phyloP scores from a whole-genome alignment of 2,888 invertebrate genomes.

The Lacanobia wlatinum region DNA sequence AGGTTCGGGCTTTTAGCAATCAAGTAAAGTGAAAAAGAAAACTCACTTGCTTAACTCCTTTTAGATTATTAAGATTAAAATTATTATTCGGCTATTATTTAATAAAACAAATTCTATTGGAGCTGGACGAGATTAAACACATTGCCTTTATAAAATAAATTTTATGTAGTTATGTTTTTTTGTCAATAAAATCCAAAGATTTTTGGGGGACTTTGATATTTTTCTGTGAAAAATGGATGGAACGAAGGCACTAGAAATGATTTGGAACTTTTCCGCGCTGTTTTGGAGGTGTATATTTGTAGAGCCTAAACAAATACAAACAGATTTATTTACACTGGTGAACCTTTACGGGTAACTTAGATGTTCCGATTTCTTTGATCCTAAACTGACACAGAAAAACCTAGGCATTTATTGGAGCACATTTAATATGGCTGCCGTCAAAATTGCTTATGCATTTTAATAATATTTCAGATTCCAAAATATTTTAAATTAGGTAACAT shows the following conservation, averaged over 20 bases:
- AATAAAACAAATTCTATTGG: no score
- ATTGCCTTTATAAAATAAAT: not conserved
- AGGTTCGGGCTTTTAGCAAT: conserved; percentile 25
- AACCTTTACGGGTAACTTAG: not conserved
- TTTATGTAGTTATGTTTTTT: not conserved
- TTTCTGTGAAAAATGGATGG: not conserved
- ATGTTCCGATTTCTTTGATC: not conserved
- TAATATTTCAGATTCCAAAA: not conserved
- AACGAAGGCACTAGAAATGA: not conserved
- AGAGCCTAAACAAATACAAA: conserved; percentile 8
- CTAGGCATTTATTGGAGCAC: not conserved
- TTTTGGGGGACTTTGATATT: not conserved
- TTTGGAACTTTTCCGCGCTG: not conserved
- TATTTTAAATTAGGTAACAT: not conserved
- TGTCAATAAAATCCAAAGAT: not conserved
- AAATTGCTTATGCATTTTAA: not conserved
- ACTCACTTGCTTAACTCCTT: not conserved
- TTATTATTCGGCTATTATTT: not conserved
- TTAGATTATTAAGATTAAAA: conserved; percentile 16
- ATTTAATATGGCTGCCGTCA: not conserved
- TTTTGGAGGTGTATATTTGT: not conserved
- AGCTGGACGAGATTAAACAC: no score
- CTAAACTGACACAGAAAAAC: not conserved
- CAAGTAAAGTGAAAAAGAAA: conserved; percentile 1
- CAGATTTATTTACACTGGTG: conserved; percentile 13